A percentile compares a stretch with the other conserved stretches of the same genome.
phyloP scores from a whole-genome alignment of 92 coral and sea anemone genomes.

The Anthopleura xanthogrammica region DNA sequence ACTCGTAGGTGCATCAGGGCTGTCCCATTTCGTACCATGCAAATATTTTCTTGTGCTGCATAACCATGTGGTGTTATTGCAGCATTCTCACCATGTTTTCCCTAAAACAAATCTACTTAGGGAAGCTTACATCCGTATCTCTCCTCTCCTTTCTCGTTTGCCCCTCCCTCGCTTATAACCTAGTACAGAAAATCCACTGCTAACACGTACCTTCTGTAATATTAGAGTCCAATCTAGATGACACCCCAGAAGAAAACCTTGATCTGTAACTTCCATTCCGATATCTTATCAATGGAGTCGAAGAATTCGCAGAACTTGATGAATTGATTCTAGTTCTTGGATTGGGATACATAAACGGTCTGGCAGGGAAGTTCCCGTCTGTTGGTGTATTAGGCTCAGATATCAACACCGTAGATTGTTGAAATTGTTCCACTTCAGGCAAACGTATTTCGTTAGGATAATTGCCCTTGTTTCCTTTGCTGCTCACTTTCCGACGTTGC shows the following conservation, averaged over 20 bases:
- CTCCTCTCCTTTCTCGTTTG: background rate
- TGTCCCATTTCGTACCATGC: background rate
- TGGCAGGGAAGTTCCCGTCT: conserved; percentile 33
- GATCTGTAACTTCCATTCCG: conserved; percentile 90
- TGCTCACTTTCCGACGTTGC: conserved; percentile 25
- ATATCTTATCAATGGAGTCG: conserved; percentile 76
- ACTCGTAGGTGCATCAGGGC: background rate
- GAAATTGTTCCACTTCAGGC: conserved; percentile 32
- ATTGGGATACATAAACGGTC: conserved; percentile 60
- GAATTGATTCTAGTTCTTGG: conserved; percentile 74
- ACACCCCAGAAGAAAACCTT: conserved; percentile 82
- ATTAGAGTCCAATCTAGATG: conserved; percentile 85
- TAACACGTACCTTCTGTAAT: conserved; percentile 76
- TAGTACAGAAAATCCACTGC: too few species aligned
- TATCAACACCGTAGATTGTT: conserved; percentile 32
- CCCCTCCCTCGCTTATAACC: background rate
- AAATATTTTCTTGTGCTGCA: too few species aligned
- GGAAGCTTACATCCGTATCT: too few species aligned
- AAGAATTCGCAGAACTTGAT: conserved; percentile 75
- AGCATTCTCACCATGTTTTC: too few species aligned
- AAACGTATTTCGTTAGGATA: conserved; percentile 22
- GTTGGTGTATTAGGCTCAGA: conserved; percentile 74
- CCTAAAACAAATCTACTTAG: too few species aligned
- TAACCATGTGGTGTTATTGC: too few species aligned
- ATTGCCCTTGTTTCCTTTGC: conserved; percentile 5